phyloP scores from a whole-genome alignment of 2,113 vertebrate genomes.

The Centropus unirufus region DNA sequence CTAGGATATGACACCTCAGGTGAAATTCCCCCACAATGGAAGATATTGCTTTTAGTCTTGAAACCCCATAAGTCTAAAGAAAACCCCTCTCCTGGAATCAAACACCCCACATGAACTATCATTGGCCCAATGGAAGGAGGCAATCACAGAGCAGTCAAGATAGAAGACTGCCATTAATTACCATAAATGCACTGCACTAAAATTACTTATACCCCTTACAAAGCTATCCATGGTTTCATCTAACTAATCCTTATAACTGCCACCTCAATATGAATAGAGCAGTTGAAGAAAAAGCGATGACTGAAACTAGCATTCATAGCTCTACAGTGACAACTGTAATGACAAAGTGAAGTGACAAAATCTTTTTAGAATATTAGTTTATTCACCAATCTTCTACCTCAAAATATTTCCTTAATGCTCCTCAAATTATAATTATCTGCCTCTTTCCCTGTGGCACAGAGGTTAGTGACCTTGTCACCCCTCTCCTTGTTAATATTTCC shows the following conservation, averaged over 20 bases:
- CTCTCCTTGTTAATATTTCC: conserved; percentile 54
- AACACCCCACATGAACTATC: not conserved
- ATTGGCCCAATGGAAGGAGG: not conserved
- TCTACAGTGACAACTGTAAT: not conserved
- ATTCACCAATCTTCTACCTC: not conserved
- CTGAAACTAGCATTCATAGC: not conserved
- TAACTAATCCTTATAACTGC: not conserved
- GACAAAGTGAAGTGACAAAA: not conserved
- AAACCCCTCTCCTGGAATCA: not conserved
- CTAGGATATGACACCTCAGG: not conserved
- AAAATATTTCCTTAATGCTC: conserved; percentile 37
- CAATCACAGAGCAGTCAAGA: not conserved
- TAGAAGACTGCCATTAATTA: not conserved
- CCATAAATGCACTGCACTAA: not conserved
- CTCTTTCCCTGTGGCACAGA: not conserved
- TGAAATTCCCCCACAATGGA: not conserved
- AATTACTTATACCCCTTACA: not conserved
- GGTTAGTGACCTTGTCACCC: conserved; percentile 23
- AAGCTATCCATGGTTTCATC: not conserved
- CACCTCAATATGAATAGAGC: too few relatives aligned
- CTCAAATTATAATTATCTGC: conserved; percentile 43
- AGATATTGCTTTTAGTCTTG: not conserved
- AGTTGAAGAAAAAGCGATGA: not conserved
- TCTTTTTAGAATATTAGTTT: not conserved
- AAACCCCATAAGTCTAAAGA: not conserved